Percentiles rank a stretch among this genome's conserved stretches.
phyloP scores from a whole-genome alignment of 2,888 invertebrate genomes.

The Leptinotarsa haldemani region DNA sequence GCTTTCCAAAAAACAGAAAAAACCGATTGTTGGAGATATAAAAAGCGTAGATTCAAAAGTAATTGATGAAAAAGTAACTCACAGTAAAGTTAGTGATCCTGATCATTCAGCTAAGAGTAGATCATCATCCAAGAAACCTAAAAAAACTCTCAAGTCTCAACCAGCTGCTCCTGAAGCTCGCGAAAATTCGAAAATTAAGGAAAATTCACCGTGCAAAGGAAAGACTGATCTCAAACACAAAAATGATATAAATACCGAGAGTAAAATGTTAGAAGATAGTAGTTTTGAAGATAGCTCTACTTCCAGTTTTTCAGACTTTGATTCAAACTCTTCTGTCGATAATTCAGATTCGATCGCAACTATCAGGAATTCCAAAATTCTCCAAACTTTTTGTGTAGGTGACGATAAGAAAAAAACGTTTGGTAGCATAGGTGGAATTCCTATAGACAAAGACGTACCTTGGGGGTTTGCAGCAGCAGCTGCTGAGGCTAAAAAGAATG shows the following conservation, averaged over 20 bases:
- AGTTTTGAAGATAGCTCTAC: conserved; percentile 41
- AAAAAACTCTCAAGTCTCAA: conserved; percentile 14
- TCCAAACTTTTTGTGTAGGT: conserved; percentile 46
- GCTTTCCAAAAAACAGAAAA: conserved; percentile 30
- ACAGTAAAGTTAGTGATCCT: conserved; percentile 25
- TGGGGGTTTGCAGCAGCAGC: conserved; percentile 75
- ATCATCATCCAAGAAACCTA: conserved; percentile 22
- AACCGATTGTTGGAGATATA: conserved; percentile 28
- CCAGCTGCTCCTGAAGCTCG: not conserved
- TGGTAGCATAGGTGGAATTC: conserved; percentile 61
- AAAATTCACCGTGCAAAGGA: not conserved
- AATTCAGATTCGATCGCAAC: conserved; percentile 52
- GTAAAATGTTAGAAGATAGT: conserved; percentile 32
- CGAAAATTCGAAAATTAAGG: not conserved
- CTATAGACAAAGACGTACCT: conserved; percentile 66
- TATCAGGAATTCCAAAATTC: conserved; percentile 51
- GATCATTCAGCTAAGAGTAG: conserved; percentile 43
- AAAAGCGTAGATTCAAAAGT: conserved; percentile 30
- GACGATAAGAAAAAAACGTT: conserved; percentile 59
- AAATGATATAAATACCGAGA: not conserved
- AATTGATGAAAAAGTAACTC: conserved; percentile 16
- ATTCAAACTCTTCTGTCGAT: conserved; percentile 55
- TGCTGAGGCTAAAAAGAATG: conserved; percentile 58
- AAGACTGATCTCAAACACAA: conserved; percentile 23
- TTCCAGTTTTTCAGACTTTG: conserved; percentile 49